A percentile compares a stretch with the other conserved stretches of the same genome.
These are phyloP conservation scores for Aldabrachelys gigantea DNA, from an alignment of 2,113 vertebrate genomes.

Conservation along the genomic window DNA sequence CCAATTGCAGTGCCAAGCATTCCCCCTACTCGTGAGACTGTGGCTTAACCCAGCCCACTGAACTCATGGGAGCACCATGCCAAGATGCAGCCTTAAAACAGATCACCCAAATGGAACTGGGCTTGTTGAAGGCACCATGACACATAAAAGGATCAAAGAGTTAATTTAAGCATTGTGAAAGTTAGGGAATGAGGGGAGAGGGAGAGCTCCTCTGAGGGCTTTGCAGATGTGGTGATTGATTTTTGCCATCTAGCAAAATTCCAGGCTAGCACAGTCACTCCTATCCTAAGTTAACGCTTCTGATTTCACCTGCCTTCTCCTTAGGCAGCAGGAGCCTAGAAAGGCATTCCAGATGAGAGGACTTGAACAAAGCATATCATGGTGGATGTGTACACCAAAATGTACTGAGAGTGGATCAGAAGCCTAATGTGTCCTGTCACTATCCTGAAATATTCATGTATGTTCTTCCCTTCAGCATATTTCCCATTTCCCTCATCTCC, in stretches of 20 bases:
- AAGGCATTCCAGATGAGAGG: not conserved
- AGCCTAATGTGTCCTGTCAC: too few relatives aligned
- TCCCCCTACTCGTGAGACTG: too few relatives aligned
- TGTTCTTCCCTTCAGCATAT: not conserved
- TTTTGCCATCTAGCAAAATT: not conserved
- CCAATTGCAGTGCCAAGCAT: not conserved
- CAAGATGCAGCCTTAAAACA: not conserved
- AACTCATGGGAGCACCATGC: fast-evolving
- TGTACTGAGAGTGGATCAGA: too few relatives aligned
- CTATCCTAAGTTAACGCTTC: not conserved
- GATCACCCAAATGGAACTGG: fast-evolving
- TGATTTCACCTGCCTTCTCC: not conserved
- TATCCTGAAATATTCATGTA: not conserved
- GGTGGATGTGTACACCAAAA: too few relatives aligned
- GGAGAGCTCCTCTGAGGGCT: not conserved
- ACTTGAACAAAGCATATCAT: not conserved
- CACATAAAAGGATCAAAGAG: not conserved
- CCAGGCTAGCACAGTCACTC: not conserved
- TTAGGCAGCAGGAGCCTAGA: not conserved
- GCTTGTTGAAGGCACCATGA: fast-evolving
- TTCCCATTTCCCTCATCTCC: not conserved
- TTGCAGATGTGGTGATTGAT: not conserved
- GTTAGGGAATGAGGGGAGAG: not conserved
- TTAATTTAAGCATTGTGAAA: too few relatives aligned
- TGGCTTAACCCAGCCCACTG: not conserved